Evolutionary conservation across 2,113 vertebrate genomes (phyloP), one percentile per base, ranked within the genome.

Genomic region (Tympanuchus pallidicinctus): DNA sequence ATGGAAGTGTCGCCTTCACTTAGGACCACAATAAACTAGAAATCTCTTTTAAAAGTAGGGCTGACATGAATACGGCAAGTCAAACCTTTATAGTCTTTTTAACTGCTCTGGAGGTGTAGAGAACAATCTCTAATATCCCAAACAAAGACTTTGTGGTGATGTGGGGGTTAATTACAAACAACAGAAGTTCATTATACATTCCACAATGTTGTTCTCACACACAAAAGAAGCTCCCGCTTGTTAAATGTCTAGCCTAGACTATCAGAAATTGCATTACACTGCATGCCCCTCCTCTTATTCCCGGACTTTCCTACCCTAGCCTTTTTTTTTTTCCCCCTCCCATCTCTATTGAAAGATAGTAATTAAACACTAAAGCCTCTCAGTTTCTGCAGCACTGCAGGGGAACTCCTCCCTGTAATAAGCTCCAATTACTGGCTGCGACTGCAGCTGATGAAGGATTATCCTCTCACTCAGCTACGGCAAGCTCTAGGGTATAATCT

Each of bases 371-470:
- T 95, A 96, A 96, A 97, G 97, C 97, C 95, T 98, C 98, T 98
- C 98, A 96, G 97, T 98, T 98, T 98, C 98, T 97, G 96, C 97
- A 92, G 95, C 98, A 91, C 96, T 91, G 95, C 95, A 97, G 98
- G 98, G 97, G 97, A 97, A 98, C 94, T 94, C 94, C 95, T 96
- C 95, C 97, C 97, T 97, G 98, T 98, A 98, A 98, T 97, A 97
- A 97, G 97, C 98, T 98, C 98, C 98, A 98, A 98, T 98, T 98
- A 98, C 97, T 96, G 96, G 95, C 97, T 95, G 97, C 97, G 95
- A 98, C 95, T 97, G 97, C 97, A 98, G 97, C 93, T 98, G 98
- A 98, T 98, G 98, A 98, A 98, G 98, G 98, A 98, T 99, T 98
- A 98, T 98, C 98, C 97, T 91, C 96, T 97, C 96, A 97, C 97